A percentile compares a stretch with the other conserved stretches of the same genome.
Evolutionary conservation across 2,113 vertebrate species (phyloP).

Genomic region (Alexandromys fortis): DNA sequence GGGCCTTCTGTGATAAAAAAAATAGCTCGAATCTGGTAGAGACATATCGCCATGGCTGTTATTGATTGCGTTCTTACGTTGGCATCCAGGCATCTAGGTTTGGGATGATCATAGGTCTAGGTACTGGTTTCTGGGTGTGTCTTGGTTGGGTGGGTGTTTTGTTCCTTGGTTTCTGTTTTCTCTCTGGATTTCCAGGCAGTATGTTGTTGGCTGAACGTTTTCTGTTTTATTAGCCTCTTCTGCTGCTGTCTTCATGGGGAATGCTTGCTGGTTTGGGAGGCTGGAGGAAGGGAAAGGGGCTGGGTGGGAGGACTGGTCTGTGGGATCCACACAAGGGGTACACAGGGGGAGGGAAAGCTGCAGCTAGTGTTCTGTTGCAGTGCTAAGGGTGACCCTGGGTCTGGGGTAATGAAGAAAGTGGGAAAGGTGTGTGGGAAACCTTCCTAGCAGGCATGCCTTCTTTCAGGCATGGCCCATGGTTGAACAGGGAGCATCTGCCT

Average conservation of each 20-base stretch:
- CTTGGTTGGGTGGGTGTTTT: neutral
- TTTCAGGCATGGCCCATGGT: neutral
- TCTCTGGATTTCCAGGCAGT: neutral
- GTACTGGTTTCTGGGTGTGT: neutral
- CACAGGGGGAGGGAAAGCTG: neutral
- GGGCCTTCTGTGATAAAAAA: neutral
- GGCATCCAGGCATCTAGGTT: neutral
- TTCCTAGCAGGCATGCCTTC: neutral
- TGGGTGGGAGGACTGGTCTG: neutral
- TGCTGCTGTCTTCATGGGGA: neutral
- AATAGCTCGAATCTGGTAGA: neutral
- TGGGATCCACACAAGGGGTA: neutral
- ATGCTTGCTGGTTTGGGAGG: neutral
- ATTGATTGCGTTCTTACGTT: neutral
- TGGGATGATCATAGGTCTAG: neutral
- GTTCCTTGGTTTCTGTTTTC: neutral
- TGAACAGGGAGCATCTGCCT: neutral
- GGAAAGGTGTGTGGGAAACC: neutral
- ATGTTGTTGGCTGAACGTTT: neutral
- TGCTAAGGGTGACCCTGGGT: neutral
- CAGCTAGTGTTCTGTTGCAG: neutral
- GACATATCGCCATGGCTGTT: neutral
- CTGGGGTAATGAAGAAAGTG: neutral
- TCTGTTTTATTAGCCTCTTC: neutral
- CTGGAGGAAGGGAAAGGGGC: neutral